These are phyloP conservation scores for Dicyrtomina minuta DNA, from an alignment of 2,888 invertebrate genomes.

Conservation along the genomic window DNA sequence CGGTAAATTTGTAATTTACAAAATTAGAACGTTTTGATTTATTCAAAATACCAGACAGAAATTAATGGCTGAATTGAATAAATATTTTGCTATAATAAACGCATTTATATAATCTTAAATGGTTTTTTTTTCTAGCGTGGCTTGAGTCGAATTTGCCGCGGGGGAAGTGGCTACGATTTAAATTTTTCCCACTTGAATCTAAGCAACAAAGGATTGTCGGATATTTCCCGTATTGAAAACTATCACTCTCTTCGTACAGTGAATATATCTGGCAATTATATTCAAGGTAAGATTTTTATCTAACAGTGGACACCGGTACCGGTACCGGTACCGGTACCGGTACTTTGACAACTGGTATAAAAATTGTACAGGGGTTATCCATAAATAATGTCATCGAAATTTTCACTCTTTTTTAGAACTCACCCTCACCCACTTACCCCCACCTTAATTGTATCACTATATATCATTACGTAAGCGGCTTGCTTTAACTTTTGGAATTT, in stretches of 20 bases:
- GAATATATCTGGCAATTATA: slow-evolving; percentile 35
- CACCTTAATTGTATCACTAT: no score
- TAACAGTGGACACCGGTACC: no score
- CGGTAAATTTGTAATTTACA: neutral
- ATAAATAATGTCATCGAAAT: no score
- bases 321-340: no score
- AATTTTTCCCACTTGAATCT: slow-evolving; percentile 16
- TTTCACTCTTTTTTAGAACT: no score
- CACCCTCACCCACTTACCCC: no score
- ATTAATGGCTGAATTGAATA: neutral
- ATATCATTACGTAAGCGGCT: no score
- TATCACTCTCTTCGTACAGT: slow-evolving; percentile 29
- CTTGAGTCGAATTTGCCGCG: neutral
- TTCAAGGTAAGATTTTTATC: no score
- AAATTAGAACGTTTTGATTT: neutral
- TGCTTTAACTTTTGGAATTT: no score
- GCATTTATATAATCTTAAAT: neutral
- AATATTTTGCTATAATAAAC: neutral
- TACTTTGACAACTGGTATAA: no score
- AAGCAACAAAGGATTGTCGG: slow-evolving; percentile 19
- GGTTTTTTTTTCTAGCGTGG: neutral
- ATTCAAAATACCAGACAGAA: neutral
- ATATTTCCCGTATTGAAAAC: slow-evolving; percentile 22
- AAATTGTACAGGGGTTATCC: no score
- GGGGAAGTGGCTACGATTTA: neutral